Percentiles rank a stretch among this genome's conserved stretches.
Conservation (phyloP, 2,888 invertebrate species). For the Sinhomidia bicolor region DNA sequence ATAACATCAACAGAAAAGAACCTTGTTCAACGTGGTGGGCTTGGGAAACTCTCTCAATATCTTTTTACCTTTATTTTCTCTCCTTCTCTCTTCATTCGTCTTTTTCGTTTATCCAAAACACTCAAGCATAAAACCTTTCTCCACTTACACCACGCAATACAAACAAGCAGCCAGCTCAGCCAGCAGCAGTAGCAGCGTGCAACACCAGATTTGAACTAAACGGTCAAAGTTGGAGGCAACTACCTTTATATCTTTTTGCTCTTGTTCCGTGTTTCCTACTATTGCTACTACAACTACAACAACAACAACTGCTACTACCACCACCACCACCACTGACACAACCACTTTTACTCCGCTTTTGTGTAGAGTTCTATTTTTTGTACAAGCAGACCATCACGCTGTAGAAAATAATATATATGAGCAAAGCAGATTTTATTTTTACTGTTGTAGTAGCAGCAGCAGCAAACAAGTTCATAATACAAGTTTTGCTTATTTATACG, state of each 20-base stretch:
- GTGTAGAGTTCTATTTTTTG: too few species aligned
- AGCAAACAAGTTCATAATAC: background rate
- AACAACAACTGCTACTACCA: slow-evolving; percentile 6
- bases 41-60: slow-evolving; percentile 27
- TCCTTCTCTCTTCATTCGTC: slow-evolving; percentile 17
- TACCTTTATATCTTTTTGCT: slow-evolving; percentile 55
- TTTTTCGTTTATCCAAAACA: slow-evolving; percentile 39
- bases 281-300: slow-evolving; percentile 16
- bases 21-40: background rate
- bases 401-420: too few species aligned
- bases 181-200: slow-evolving; percentile 63
- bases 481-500: slow-evolving; percentile 18
- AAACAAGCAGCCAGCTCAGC: slow-evolving; percentile 53
- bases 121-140: slow-evolving; percentile 47
- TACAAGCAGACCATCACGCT: too few species aligned
- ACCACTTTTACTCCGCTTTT: slow-evolving; percentile 18
- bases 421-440: slow-evolving; percentile 31
- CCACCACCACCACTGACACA: background rate
- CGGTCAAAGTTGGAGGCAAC: slow-evolving; percentile 63
- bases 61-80: slow-evolving; percentile 12
- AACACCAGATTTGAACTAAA: slow-evolving; percentile 68
- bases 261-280: slow-evolving; percentile 2
- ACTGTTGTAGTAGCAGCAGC: too few species aligned
- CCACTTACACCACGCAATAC: slow-evolving; percentile 9
- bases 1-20: slow-evolving; percentile 8